These are phyloP conservation scores for Macrophya alboannulata DNA, from an alignment of 2,888 invertebrate species.

Conservation along the genomic window DNA sequence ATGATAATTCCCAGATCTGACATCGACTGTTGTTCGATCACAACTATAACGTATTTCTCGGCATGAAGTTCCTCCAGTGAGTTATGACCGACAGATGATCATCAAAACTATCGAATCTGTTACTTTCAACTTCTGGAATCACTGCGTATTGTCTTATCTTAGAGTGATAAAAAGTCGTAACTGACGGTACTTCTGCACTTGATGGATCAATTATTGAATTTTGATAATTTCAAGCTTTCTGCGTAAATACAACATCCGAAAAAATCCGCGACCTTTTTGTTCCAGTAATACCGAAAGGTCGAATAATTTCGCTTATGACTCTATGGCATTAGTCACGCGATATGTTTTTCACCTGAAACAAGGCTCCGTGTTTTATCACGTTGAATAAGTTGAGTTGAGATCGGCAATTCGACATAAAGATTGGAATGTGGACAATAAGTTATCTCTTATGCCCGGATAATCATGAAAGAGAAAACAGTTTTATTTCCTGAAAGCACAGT, in stretches of 20 bases:
- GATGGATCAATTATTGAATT: background rate
- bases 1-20: background rate
- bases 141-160: conserved; percentile 1
- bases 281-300: background rate
- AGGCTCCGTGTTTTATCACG: background rate
- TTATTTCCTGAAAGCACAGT: background rate
- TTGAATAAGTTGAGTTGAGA: background rate
- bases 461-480: background rate
- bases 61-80: background rate
- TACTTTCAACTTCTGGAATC: conserved; percentile 13
- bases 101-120: background rate
- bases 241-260: background rate
- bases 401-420: background rate
- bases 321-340: conserved; percentile 11
- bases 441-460: background rate
- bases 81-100: background rate
- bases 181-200: background rate
- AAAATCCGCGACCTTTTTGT: background rate
- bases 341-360: conserved; percentile 1
- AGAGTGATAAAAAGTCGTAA: background rate
- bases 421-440: background rate
- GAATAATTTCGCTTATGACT: background rate
- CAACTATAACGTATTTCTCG: background rate
- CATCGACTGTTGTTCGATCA: background rate
- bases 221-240: background rate